Base-by-base conservation (phyloP, 1,140 invertebrate species). In the Drosophila takahashii region DNA sequence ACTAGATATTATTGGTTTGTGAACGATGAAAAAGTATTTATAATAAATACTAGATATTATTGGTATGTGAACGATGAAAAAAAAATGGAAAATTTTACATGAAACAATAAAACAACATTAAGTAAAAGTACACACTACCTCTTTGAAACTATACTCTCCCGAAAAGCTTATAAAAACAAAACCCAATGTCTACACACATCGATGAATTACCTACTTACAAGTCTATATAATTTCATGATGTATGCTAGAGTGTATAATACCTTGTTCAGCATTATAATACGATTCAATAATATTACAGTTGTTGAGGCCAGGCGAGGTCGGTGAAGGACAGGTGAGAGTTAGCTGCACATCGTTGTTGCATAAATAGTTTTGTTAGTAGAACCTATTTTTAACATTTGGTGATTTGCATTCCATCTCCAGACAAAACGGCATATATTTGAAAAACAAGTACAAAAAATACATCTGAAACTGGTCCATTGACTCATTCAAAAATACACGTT, bases 291-390 rank as follows among this genome's bases (percentile, higher is more conserved):
- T 75, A 77, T 94, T 95, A 93, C 92, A 92, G 92, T 90, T 92
- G 93, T 95, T 96, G 93, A 95, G 95, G 92, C 95, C 95, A 92
- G 95, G 95, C 93, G 95, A 96, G 93, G 94, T 96, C 92, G 94
- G 95, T 92, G 95, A 96, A 93, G 93, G 93, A 93, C 96, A 96
- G 95, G 95, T 96, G 95, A 92, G 90, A 90, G 59, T 69, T 71
- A 73, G 61, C 36, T 54, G 65, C 53, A 53, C 37, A 69, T 69
- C 50, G 15, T 64, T 56, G 66, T 77, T 48, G 50, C 57, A 54
- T 53, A n/a, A 41, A 56, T 72, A 70, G 73, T 81, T 64, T 79
- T 81, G 54, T 79, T 76, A 42, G 54, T 69, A 59, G 42, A 56
- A 51, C 51, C 64, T 39, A 15, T 51, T 53, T 32, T 48, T 75